phyloP scores from a whole-genome alignment of 2,888 invertebrate genomes.

The Rhagonycha lutea region DNA sequence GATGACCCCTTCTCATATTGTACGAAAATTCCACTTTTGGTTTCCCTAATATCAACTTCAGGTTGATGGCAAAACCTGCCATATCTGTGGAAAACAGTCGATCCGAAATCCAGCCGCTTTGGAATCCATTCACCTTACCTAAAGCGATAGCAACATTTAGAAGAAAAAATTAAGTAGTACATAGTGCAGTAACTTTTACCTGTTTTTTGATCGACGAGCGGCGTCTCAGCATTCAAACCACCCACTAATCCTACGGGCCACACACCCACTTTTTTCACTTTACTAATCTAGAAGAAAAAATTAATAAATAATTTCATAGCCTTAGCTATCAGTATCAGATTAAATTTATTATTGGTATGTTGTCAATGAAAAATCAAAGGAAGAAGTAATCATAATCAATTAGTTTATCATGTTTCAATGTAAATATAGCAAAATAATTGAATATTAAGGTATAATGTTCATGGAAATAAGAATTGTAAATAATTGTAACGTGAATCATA shows the following conservation, averaged over 20 bases:
- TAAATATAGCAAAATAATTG: too few relatives aligned
- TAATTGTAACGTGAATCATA: too few relatives aligned
- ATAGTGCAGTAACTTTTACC: conserved; percentile 40
- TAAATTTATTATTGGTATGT: too few relatives aligned
- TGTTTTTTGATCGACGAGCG: conserved; percentile 69
- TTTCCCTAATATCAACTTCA: conserved; percentile 71
- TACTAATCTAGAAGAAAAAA: conserved; percentile 68
- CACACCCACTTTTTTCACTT: conserved; percentile 82
- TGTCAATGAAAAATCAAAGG: too few relatives aligned
- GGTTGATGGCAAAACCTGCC: conserved; percentile 93
- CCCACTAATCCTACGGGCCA: conserved; percentile 98
- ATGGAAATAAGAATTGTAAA: too few relatives aligned
- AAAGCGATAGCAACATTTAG: conserved; percentile 9
- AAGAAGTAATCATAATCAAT: too few relatives aligned
- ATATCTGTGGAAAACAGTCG: conserved; percentile 96
- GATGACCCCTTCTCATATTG: conserved; percentile 85
- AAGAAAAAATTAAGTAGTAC: too few relatives aligned
- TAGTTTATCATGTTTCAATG: too few relatives aligned
- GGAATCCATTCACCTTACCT: conserved; percentile 66
- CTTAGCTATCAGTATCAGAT: too few relatives aligned
- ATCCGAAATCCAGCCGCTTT: conserved; percentile 85
- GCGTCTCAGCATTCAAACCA: conserved; percentile 90
- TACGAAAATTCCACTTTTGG: conserved; percentile 80
- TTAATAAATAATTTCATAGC: too few relatives aligned
- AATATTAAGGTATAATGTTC: too few relatives aligned